Conservation (phyloP, 2,113 vertebrate genomes). For the Isurus oxyrinchus region DNA sequence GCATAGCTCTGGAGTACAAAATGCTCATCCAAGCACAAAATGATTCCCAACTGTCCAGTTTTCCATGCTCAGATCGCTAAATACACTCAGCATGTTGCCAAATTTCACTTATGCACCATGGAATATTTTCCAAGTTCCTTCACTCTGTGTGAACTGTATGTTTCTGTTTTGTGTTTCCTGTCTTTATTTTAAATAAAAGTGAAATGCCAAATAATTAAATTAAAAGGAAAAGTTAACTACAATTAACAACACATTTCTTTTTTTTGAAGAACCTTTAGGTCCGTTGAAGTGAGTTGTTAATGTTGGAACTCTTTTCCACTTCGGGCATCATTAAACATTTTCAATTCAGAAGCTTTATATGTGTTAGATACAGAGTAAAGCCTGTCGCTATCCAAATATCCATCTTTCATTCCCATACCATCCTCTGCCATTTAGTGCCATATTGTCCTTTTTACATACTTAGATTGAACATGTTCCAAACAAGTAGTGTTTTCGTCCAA, state of each 20-base stretch:
- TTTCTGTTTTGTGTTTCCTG: not conserved
- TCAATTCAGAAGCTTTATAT: not conserved
- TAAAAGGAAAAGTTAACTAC: not conserved
- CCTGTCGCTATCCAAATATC: not conserved
- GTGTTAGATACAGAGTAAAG: not conserved
- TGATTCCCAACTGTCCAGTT: constrained; percentile 19
- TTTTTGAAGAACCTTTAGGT: not conserved
- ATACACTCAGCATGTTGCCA: not conserved
- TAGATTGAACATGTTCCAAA: not conserved
- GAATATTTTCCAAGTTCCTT: not conserved
- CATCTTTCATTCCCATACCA: not conserved
- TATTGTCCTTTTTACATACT: not conserved
- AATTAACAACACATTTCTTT: not conserved
- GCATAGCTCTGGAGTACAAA: constrained; percentile 14
- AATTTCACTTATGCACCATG: not conserved
- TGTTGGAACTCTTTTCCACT: not conserved
- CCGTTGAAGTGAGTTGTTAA: not conserved
- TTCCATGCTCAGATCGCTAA: not conserved
- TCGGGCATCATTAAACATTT: not conserved
- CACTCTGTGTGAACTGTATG: not conserved
- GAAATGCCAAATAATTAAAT: not conserved
- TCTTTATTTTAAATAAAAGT: not conserved
- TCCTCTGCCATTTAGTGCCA: not conserved
- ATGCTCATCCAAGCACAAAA: constrained; percentile 9
- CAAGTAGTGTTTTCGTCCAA: not conserved